Percentiles rank a stretch among this genome's conserved stretches.
phyloP scores from a whole-genome alignment of 2,888 invertebrate species.

The Sipunculus nudus region DNA sequence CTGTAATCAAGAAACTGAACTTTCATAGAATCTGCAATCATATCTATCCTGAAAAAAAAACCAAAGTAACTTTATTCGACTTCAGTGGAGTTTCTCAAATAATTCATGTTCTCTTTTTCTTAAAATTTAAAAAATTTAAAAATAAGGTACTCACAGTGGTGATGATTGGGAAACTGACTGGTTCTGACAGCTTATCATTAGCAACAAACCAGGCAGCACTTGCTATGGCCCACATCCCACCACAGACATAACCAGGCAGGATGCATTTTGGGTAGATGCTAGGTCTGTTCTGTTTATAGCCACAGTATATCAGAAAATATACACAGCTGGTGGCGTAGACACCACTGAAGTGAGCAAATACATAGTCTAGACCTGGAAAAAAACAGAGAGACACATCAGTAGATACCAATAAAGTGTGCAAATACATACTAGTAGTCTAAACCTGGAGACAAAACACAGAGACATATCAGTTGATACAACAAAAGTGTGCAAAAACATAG shows the following conservation, averaged over 20 bases:
- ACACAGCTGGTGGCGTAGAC: conserved; percentile 64
- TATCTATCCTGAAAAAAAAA: no score
- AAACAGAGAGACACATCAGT: no score
- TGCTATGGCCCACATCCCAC: conserved; percentile 68
- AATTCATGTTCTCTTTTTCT: neutral
- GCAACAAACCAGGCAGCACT: conserved; percentile 69
- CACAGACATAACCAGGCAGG: conserved; percentile 67
- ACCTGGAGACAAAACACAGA: no score
- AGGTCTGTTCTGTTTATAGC: conserved; percentile 59
- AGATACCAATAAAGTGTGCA: no score
- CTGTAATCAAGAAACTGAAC: no score
- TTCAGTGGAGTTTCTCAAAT: neutral
- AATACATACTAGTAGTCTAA: no score
- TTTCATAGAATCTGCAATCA: no score
- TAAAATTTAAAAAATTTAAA: neutral
- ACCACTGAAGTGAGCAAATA: conserved; percentile 68
- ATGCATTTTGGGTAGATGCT: conserved; percentile 64
- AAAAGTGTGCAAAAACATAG: no score
- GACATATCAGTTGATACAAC: no score
- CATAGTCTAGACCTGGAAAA: conserved; percentile 66
- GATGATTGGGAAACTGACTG: conserved; percentile 69
- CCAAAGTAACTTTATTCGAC: no score
- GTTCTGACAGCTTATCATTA: conserved; percentile 67
- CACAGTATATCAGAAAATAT: conserved; percentile 65
- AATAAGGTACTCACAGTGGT: conserved; percentile 53